Evolutionary conservation across 2,888 invertebrate genomes (phyloP).

Genomic region (Hemistola chrysoprasaria): DNA sequence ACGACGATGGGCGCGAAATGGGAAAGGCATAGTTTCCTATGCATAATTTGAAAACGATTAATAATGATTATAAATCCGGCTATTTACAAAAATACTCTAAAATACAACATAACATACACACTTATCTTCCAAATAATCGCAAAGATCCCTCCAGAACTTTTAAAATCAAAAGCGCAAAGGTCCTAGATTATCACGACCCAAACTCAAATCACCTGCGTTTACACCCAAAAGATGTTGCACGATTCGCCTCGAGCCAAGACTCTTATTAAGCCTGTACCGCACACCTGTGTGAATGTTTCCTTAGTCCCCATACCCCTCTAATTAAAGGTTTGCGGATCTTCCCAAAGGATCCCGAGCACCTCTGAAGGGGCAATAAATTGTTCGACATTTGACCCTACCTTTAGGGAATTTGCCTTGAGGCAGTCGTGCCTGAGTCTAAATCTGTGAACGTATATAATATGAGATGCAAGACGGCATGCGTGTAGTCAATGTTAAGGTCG

Average conservation of each 20-base stretch:
- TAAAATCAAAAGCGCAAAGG: slow-evolving; percentile 33
- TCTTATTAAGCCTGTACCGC: slow-evolving; percentile 75
- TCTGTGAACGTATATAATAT: slow-evolving; percentile 9
- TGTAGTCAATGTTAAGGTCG: slow-evolving; percentile 12
- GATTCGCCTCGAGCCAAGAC: slow-evolving; percentile 74
- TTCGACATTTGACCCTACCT: slow-evolving; percentile 80
- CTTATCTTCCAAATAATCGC: not conserved
- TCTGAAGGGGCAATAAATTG: slow-evolving; percentile 79
- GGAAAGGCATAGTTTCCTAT: no score
- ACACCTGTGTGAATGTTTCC: slow-evolving; percentile 82
- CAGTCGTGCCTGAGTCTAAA: slow-evolving; percentile 42
- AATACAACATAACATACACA: no score
- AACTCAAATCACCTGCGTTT: slow-evolving; percentile 70
- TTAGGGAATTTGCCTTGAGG: slow-evolving; percentile 74
- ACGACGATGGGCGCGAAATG: no score
- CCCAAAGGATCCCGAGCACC: slow-evolving; percentile 72
- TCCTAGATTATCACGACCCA: slow-evolving; percentile 65
- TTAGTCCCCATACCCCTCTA: slow-evolving; percentile 66
- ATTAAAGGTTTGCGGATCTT: slow-evolving; percentile 80
- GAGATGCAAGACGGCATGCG: not conserved
- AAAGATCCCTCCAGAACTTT: not conserved
- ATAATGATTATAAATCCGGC: no score
- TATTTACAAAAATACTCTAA: no score
- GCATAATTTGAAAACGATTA: no score
- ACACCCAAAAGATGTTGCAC: slow-evolving; percentile 73